These are phyloP conservation scores for Leptocoma aspasia DNA, from an alignment of 2,113 vertebrate genomes.

Conservation along the genomic window DNA sequence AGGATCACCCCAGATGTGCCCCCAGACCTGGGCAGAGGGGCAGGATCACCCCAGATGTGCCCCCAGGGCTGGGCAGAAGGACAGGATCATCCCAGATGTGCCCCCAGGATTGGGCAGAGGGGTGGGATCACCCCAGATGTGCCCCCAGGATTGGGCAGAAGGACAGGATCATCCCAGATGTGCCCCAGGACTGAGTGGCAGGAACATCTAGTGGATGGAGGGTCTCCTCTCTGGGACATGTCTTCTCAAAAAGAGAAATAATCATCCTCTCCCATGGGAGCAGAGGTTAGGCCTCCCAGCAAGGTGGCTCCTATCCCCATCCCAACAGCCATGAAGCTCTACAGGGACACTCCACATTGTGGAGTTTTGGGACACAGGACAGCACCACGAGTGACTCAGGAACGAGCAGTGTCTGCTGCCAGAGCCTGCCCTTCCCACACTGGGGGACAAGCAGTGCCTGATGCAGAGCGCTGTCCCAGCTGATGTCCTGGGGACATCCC, in stretches of 20 bases:
- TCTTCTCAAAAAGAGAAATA: neutral
- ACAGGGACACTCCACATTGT: neutral
- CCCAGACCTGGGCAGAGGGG: neutral
- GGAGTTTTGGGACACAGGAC: neutral
- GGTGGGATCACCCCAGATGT: neutral
- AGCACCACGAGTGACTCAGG: neutral
- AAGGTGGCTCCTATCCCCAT: neutral
- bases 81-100: neutral
- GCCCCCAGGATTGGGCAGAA: neutral
- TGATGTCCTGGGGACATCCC: fast-evolving
- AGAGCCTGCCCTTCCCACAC: neutral
- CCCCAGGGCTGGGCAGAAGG: neutral
- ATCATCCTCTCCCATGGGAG: neutral
- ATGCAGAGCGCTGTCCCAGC: neutral
- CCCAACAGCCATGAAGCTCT: neutral
- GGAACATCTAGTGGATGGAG: neutral
- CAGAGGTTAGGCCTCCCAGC: neutral
- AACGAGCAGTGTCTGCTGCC: neutral
- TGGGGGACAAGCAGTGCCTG: neutral
- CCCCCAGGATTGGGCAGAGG: neutral
- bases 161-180: neutral
- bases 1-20: neutral
- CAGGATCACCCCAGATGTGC: neutral
- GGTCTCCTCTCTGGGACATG: neutral
- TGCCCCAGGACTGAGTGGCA: neutral